phyloP scores from a whole-genome alignment of 64 coral and sea anemone genomes.

The Actinia tenebrosa region DNA sequence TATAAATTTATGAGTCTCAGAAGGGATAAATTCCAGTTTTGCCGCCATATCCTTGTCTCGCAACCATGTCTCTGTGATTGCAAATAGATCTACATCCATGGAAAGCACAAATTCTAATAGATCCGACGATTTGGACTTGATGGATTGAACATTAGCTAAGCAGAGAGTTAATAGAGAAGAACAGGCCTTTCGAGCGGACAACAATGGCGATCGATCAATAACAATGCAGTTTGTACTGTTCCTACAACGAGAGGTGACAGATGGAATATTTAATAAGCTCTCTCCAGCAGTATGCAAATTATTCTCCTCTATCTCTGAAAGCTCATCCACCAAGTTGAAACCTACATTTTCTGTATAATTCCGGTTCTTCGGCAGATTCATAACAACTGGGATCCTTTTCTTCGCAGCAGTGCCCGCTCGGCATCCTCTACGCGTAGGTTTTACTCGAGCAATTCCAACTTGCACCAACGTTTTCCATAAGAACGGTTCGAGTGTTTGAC shows the following conservation, averaged over 20 bases:
- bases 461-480: background rate
- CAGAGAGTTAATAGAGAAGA: slow-evolving; percentile 3
- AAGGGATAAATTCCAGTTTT: slow-evolving; percentile 27
- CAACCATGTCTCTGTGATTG: slow-evolving; percentile 52
- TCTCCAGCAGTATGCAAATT: slow-evolving; percentile 34
- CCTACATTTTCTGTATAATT: background rate
- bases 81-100: slow-evolving; percentile 32
- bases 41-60: slow-evolving; percentile 23
- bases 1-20: slow-evolving; percentile 13
- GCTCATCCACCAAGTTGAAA: background rate
- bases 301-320: background rate
- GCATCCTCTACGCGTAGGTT: slow-evolving; percentile 26
- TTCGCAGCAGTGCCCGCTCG: background rate
- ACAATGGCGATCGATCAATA: slow-evolving; percentile 2
- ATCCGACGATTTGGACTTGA: background rate
- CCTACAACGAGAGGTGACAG: slow-evolving; percentile 21
- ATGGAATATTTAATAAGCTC: slow-evolving; percentile 34
- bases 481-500: too few relatives aligned
- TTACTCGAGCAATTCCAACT: background rate
- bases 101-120: background rate
- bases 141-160: background rate
- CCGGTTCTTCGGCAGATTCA: background rate
- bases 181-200: background rate
- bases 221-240: slow-evolving; percentile 19
- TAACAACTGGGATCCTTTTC: slow-evolving; percentile 4